Base-by-base conservation (phyloP, 2,797 vertebrate species). In the Danio jaintianensis region DNA sequence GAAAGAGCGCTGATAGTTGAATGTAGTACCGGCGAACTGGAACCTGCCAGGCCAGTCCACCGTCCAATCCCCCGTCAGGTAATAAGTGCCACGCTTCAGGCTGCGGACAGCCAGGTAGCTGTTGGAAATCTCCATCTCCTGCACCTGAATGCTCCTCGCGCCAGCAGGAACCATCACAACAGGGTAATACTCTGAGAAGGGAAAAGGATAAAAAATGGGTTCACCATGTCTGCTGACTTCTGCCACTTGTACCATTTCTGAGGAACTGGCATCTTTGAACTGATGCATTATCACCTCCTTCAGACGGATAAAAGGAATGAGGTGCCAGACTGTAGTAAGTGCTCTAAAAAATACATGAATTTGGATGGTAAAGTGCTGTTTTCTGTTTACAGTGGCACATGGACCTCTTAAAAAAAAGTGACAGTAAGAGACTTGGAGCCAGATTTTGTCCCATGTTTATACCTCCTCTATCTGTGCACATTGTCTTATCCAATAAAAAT, bases 1-100 rank as follows among this genome's bases (percentile, higher is more conserved):
- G 79, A 94, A 94, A 73, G 96, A 91, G 12, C 97, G 96, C 59
- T 95, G 96, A 86, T 99, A 99, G 87, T 96, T 91, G 18, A 99
- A 99, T 7, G 93, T 90, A 0, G 97, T 95, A 52, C 98, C 98
- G 0, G 94, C 96, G 1, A 99, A 96, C 40, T 89, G 87, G 87
- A 98, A 97, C 89, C 95, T 96, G 9, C 98, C 97, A 0, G 98
- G 98, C 98, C 98, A 99, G 91, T 98, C 96, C 36, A 98, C 95
- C 0, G 94, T 98, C 97, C 97, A 98, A 85, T 96, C 94, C 2
- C 95, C 96, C 0, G 96, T 99, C 83, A 99, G 92, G 86, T 96
- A 96, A 90, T 98, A 98, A 84, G 82, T 74, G 58, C 92, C 96
- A 56, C 86, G 93, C 59, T 93, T 91, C 42, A 95, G 89, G 82